Evolutionary conservation across 2,113 vertebrate species (phyloP), one percentile per base, ranked within the genome.

Genomic region (Trinectes maculatus): DNA sequence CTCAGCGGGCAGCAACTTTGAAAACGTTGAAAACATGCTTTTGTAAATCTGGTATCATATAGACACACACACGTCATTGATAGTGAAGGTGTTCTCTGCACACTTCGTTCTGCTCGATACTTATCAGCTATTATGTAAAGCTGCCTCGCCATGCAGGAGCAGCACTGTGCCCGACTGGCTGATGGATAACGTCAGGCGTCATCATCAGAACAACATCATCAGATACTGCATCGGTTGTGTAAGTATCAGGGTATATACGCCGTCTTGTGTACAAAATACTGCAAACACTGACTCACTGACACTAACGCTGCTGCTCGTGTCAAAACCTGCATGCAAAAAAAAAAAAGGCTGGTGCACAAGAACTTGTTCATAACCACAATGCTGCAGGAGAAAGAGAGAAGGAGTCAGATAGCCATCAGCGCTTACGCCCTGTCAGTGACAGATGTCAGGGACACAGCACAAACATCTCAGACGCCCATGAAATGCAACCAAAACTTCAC

Each of bases 111-210:
- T 51, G 59, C 43, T 62, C 64, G 79, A 79, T 71, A 70, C 39
- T 51, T 60, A 74, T 84, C 75, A 68, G 78, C 70, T 34, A 22
- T 78, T 77, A 80, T 60, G 19, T 79, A 80, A 85, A 80, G 63
- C 44, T 74, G 74, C 65, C 70, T 67, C 60, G 12, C 19, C 6
- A 16, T 63, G 61, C 70, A 39, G 34, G 39, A 82, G 58, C 52
- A 43, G 42, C 9, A 55, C 54, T 53, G 24, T 57, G 47, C 69
- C 72, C 62, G 49, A 43, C 55, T 64, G 68, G 77, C 74, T 77
- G 57, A 86, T n/a, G n/a, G n/a, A n/a, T n/a, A 80, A 81, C 76
- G 78, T 73, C 71, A 72, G 60, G 74, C 37, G 49, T 26, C 55
- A 6, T 73, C 72, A 80, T 24, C 53, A 28, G 46, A 67, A 60